Conservation (phyloP, 2,888 invertebrate species). For the Abrostola triplasia region DNA sequence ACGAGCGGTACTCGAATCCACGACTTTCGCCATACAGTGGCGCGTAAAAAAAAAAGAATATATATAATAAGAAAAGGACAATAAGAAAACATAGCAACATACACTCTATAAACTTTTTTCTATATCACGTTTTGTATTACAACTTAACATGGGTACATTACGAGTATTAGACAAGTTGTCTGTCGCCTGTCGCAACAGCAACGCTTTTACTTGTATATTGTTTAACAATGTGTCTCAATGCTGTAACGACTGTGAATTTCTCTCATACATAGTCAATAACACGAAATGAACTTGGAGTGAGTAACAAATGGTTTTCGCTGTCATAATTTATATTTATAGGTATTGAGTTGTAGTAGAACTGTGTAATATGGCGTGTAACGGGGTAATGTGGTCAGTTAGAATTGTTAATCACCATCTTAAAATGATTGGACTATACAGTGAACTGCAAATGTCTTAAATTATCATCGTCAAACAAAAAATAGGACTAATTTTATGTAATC, state of each 20-base stretch:
- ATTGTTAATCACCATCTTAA: too few relatives aligned
- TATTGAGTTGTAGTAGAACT: not conserved
- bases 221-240: slow-evolving; percentile 48
- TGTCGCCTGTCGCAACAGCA: slow-evolving; percentile 33
- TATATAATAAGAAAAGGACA: too few relatives aligned
- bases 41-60: too few relatives aligned
- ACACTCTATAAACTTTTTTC: not conserved
- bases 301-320: slow-evolving; percentile 23
- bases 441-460: too few relatives aligned
- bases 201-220: slow-evolving; percentile 48
- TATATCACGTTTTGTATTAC: not conserved
- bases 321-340: not conserved
- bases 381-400: too few relatives aligned
- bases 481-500: too few relatives aligned
- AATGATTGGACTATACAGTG: too few relatives aligned
- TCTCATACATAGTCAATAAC: slow-evolving; percentile 54
- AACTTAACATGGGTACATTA: not conserved
- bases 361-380: too few relatives aligned
- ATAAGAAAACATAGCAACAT: too few relatives aligned
- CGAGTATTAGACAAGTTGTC: slow-evolving; percentile 14
- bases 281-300: slow-evolving; percentile 24
- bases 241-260: slow-evolving; percentile 48
- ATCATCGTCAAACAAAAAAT: too few relatives aligned
- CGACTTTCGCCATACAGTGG: too few relatives aligned
- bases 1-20: too few relatives aligned